phyloP scores from a whole-genome alignment of 2,888 invertebrate genomes.

The Dione vanillae region DNA sequence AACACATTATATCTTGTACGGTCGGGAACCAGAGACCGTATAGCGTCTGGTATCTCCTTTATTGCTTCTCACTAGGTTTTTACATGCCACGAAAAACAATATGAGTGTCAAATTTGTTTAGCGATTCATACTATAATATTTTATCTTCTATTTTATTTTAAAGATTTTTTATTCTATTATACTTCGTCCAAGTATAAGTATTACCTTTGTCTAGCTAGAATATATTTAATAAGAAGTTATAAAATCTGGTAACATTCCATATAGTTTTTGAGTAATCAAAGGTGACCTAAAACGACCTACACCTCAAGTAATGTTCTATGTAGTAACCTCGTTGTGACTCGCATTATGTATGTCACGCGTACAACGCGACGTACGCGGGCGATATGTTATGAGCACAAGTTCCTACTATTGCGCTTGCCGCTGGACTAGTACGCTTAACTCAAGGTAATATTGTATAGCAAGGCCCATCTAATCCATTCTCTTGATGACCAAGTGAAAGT shows the following conservation, averaged over 20 bases:
- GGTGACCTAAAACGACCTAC: slow-evolving; percentile 38
- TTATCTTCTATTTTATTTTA: too few relatives aligned
- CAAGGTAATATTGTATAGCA: slow-evolving; percentile 70
- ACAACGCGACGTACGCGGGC: neutral
- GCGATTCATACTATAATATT: too few relatives aligned
- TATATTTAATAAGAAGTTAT: neutral
- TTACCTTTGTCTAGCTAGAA: too few relatives aligned
- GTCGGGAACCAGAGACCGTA: too few relatives aligned
- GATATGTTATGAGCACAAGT: slow-evolving; percentile 15
- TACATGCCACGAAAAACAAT: too few relatives aligned
- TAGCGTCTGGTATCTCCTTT: too few relatives aligned
- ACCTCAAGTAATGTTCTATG: slow-evolving; percentile 23
- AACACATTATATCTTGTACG: too few relatives aligned
- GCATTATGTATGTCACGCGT: slow-evolving; percentile 31
- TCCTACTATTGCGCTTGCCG: slow-evolving; percentile 19
- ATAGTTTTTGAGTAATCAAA: slow-evolving; percentile 16
- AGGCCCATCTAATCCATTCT: slow-evolving; percentile 75
- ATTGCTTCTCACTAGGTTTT: too few relatives aligned
- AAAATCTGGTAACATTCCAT: neutral
- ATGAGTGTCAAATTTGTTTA: too few relatives aligned
- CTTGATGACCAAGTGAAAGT: slow-evolving; percentile 70
- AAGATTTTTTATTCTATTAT: too few relatives aligned
- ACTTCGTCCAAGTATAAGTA: too few relatives aligned
- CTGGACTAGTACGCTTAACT: slow-evolving; percentile 57
- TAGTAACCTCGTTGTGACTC: slow-evolving; percentile 21